Conservation (phyloP, 2,113 vertebrate genomes). For the Callipepla californica region DNA sequence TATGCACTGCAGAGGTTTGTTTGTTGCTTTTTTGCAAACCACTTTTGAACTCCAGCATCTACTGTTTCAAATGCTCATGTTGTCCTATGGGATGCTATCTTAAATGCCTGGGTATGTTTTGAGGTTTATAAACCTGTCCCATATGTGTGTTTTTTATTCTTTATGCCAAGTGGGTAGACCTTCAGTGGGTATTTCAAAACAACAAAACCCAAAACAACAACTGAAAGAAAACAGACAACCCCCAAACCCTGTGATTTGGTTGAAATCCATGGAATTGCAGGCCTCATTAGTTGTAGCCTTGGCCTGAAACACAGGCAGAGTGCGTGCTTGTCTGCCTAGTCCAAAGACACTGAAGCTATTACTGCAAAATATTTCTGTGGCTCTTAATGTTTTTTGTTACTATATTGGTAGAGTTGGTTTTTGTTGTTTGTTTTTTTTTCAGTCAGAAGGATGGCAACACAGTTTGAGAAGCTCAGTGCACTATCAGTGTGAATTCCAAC, state of each 20-base stretch:
- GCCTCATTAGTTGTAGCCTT: background rate
- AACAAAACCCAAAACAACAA: background rate
- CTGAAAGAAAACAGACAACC: too few species aligned
- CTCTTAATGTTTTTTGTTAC: background rate
- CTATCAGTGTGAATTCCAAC: background rate
- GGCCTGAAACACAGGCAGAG: background rate
- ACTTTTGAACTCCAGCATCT: background rate
- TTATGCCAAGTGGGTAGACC: background rate
- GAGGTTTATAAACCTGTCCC: background rate
- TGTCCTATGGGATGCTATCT: background rate
- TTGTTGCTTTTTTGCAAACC: background rate
- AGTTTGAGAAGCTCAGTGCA: background rate
- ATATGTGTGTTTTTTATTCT: background rate
- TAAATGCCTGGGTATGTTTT: background rate
- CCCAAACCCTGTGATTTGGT: background rate
- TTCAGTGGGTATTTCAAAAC: background rate
- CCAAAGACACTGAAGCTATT: background rate
- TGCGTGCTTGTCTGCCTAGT: background rate
- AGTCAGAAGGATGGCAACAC: background rate
- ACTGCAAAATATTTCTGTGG: background rate
- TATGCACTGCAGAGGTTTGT: background rate
- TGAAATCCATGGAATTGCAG: background rate
- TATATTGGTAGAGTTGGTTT: fast-evolving
- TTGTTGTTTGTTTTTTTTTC: background rate
- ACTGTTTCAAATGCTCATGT: background rate